These are phyloP conservation scores for Selene dorsalis DNA, from an alignment of 2,797 vertebrate species.

Conservation along the genomic window DNA sequence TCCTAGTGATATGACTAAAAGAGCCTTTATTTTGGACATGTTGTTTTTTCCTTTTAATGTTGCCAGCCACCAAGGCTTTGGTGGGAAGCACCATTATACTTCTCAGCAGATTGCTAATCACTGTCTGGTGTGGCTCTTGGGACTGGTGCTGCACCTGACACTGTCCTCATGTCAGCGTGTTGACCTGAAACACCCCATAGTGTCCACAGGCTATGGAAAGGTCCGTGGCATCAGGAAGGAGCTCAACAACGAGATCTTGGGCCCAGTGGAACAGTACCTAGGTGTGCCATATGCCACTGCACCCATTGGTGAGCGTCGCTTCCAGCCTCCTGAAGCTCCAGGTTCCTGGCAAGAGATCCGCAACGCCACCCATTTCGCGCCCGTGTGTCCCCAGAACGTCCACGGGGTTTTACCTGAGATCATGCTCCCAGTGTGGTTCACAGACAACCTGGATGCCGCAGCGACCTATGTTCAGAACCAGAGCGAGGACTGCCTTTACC, in stretches of 20 bases:
- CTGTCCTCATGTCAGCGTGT: conserved; percentile 83
- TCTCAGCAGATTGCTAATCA: conserved; percentile 75
- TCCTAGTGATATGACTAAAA: conserved; percentile 69
- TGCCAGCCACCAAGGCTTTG: conserved; percentile 77
- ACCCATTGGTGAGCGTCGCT: conserved; percentile 90
- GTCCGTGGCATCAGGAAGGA: conserved; percentile 86
- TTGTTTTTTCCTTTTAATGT: conserved; percentile 74
- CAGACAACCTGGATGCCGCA: conserved; percentile 93
- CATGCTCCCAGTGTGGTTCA: conserved; percentile 97
- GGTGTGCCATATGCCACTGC: conserved; percentile 94
- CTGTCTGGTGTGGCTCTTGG: conserved; percentile 83
- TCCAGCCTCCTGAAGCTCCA: conserved; percentile 93
- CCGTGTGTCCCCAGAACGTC: conserved; percentile 94
- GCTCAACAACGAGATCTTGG: conserved; percentile 93
- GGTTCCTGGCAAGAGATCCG: conserved; percentile 93
- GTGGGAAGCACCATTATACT: conserved; percentile 66
- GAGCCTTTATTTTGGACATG: conserved; percentile 81
- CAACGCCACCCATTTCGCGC: conserved; percentile 92
- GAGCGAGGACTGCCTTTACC: conserved; percentile 96
- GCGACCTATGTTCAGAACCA: conserved; percentile 93
- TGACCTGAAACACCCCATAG: conserved; percentile 85
- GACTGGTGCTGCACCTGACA: conserved; percentile 82
- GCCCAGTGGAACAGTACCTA: conserved; percentile 92
- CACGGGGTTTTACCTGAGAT: conserved; percentile 93
- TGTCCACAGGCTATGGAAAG: conserved; percentile 85